phyloP scores from a whole-genome alignment of 2,888 invertebrate genomes.

The Nomada ferruginata region DNA sequence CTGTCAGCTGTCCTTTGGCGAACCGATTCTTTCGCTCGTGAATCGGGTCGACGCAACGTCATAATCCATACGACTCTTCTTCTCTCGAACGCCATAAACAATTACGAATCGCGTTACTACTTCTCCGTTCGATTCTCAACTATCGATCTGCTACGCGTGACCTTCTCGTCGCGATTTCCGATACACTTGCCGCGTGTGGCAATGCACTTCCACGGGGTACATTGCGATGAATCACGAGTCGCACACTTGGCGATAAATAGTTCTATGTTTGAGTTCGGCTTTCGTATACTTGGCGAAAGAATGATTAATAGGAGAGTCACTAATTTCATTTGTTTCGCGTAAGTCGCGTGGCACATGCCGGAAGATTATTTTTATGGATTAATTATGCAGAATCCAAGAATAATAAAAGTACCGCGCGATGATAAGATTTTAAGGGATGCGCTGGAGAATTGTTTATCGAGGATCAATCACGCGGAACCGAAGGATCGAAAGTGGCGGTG shows the following conservation, averaged over 20 bases:
- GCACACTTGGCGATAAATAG: slow-evolving; percentile 16
- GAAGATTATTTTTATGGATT: too few relatives aligned
- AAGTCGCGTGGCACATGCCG: too few relatives aligned
- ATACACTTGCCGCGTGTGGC: slow-evolving; percentile 17
- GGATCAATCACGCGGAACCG: too few relatives aligned
- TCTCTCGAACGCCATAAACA: too few relatives aligned
- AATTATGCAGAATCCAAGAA: too few relatives aligned
- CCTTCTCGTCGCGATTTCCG: slow-evolving; percentile 34
- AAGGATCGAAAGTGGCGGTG: too few relatives aligned
- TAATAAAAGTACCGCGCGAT: too few relatives aligned
- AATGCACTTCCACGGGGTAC: slow-evolving; percentile 25
- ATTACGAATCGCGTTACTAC: slow-evolving; percentile 35
- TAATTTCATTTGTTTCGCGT: too few relatives aligned
- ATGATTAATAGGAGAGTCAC: too few relatives aligned
- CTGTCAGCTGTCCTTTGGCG: not conserved
- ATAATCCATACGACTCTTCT: not conserved
- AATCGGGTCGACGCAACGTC: slow-evolving; percentile 34
- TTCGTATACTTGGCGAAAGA: not conserved
- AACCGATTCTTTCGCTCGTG: not conserved
- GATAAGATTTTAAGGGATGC: too few relatives aligned
- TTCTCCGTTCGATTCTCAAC: slow-evolving; percentile 2
- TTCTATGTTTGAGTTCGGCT: not conserved
- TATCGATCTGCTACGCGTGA: slow-evolving; percentile 25
- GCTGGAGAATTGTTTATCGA: too few relatives aligned
- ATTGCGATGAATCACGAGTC: slow-evolving; percentile 14